Percentiles rank a stretch among this genome's conserved stretches.
These are phyloP conservation scores for Channa striata DNA, from an alignment of 2,797 vertebrate genomes.

Conservation along the genomic window DNA sequence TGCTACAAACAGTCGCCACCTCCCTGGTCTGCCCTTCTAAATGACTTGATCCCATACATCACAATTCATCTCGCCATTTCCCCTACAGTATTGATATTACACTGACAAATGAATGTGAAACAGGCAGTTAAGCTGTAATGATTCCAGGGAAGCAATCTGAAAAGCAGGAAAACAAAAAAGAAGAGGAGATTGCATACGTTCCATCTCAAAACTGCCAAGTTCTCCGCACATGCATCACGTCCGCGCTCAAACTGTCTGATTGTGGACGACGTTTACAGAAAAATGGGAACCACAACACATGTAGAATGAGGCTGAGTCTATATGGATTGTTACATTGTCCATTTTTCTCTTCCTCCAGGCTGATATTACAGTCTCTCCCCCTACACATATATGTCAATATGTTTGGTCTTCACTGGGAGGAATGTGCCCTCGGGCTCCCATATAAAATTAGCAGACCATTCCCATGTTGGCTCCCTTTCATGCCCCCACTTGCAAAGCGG, in stretches of 20 bases:
- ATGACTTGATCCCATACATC: conserved; percentile 66
- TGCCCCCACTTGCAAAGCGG: conserved; percentile 78
- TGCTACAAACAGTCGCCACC: conserved; percentile 57
- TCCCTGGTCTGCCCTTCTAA: conserved; percentile 44
- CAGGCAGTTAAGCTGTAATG: conserved; percentile 48
- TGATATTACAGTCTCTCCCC: conserved; percentile 72
- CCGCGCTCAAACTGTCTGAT: conserved; percentile 1
- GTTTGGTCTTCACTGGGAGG: conserved; percentile 82
- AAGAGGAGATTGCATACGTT: conserved; percentile 36
- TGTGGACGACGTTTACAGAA: conserved; percentile 30
- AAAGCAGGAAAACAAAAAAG: conserved; percentile 27
- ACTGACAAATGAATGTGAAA: conserved; percentile 59
- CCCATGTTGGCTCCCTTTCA: conserved; percentile 83
- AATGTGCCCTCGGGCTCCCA: conserved; percentile 83
- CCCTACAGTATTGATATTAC: conserved; percentile 54
- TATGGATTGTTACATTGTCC: conserved; percentile 42
- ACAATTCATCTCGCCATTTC: conserved; percentile 57
- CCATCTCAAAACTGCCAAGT: conserved; percentile 35
- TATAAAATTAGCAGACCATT: conserved; percentile 84
- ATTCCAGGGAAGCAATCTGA: conserved; percentile 44
- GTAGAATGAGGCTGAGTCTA: conserved; percentile 20
- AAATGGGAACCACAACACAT: conserved; percentile 9
- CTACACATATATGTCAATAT: conserved; percentile 82
- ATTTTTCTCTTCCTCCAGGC: conserved; percentile 40
- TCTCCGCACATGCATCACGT: conserved; percentile 36